Conservation (phyloP, 2,888 invertebrate genomes). For the Pyrrhia umbra region DNA sequence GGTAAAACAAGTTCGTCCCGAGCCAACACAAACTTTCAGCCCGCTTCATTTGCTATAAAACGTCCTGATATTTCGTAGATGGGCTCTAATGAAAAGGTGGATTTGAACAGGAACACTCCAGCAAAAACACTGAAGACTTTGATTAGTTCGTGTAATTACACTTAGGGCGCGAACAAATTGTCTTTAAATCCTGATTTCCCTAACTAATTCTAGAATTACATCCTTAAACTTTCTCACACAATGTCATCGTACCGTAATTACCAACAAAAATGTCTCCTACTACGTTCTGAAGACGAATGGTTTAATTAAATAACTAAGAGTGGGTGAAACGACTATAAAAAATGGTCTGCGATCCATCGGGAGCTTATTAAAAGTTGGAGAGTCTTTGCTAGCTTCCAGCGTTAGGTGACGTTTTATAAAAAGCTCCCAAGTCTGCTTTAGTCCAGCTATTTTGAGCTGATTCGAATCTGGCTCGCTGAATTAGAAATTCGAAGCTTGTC, state of each 20-base stretch:
- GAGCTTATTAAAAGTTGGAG: conserved; percentile 67
- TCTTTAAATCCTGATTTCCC: conserved; percentile 19
- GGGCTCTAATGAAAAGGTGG: conserved; percentile 61
- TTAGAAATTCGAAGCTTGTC: conserved; percentile 61
- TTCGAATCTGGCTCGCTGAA: conserved; percentile 59
- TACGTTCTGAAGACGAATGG: conserved; percentile 28
- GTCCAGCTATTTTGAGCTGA: conserved; percentile 67
- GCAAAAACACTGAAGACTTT: conserved; percentile 43
- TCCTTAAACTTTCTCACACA: background rate
- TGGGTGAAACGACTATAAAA: conserved; percentile 23
- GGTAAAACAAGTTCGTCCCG: conserved; percentile 69
- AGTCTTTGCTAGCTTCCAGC: conserved; percentile 46
- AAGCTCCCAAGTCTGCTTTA: conserved; percentile 48
- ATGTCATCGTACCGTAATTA: conserved; percentile 1
- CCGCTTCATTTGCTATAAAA: conserved; percentile 64
- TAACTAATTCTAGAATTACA: conserved; percentile 4
- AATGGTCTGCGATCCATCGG: conserved; percentile 62
- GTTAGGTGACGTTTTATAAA: conserved; percentile 59
- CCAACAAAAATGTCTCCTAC: conserved; percentile 1
- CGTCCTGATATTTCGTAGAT: conserved; percentile 60
- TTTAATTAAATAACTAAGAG: conserved; percentile 34
- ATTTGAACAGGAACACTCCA: conserved; percentile 53
- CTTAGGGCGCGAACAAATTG: conserved; percentile 33
- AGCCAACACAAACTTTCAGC: conserved; percentile 68
- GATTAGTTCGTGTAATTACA: conserved; percentile 61